These are phyloP conservation scores for Diachasma alloeum DNA, from an alignment of 1,140 invertebrate genomes.

Conservation along the genomic window DNA sequence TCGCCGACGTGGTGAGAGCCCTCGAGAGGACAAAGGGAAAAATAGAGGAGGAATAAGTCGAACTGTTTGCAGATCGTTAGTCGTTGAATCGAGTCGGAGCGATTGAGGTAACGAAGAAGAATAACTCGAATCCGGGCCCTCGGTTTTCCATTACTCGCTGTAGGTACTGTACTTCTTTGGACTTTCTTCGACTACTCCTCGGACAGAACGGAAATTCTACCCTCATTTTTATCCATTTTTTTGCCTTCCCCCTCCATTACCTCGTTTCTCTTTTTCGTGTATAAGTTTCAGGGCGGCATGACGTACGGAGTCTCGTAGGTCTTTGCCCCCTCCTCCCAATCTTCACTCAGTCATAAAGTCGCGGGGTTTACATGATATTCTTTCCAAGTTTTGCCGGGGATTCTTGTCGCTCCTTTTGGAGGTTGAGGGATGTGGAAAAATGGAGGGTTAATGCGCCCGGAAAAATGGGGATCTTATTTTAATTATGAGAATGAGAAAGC, in stretches of 20 bases:
- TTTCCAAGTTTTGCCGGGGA: not conserved
- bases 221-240: not conserved
- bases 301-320: not conserved
- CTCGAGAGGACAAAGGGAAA: not conserved
- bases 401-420: not conserved
- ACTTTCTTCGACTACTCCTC: not conserved
- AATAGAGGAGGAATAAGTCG: not conserved
- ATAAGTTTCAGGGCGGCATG: not conserved
- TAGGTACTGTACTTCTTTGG: constrained; percentile 1
- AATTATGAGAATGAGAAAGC: no score
- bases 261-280: not conserved
- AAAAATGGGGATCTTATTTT: not conserved
- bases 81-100: not conserved
- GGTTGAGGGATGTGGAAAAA: not conserved
- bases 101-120: not conserved
- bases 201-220: not conserved
- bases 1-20: not conserved
- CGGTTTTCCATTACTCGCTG: not conserved
- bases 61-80: constrained; percentile 9
- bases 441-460: not conserved
- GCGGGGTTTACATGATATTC: constrained; percentile 2
- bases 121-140: not conserved
- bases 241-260: not conserved
- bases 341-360: not conserved
- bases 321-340: not conserved